Base-by-base conservation (phyloP, 2,113 vertebrate species). In the Gulo gulo region DNA sequence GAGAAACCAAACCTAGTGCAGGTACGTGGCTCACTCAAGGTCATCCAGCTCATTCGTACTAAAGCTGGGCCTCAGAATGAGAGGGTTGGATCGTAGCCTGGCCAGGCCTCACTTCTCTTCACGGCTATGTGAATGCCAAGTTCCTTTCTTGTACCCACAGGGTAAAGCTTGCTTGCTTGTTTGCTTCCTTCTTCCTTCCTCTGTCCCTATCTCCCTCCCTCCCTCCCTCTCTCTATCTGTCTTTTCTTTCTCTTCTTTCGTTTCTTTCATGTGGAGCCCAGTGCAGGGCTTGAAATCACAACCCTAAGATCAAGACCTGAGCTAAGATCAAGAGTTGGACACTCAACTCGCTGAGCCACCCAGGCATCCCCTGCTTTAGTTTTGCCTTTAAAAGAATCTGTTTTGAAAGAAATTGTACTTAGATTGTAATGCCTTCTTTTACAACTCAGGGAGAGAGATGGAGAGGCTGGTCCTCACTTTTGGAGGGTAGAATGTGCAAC, bases 141-240 rank as follows among this genome's bases (percentile, higher is more conserved):
- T n/a, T 93, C n/a, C 39, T 84, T 91, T 78, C 61, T 45, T 47
- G 4, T 4, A 52, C 50, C 36, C 36, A 52, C 15, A 21, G 18
- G 31, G 2, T 42, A 88, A 42, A 73, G 1, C 29, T 65, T 7
- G 8, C 14, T 67, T 34, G 1, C 63, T 34, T 16, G 3, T 31
- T 34, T 18, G 1, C 31, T n/a, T n/a, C 8, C 3, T n/a, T 4
- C 65, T n/a, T 67, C 16, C 65, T n/a, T 67, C 16, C 63, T 34
- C 15, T 0, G 1, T 18, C 7, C 0, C 15, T 4, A 3, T 8
- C 31, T n/a, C 7, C 6, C 29, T 65, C 13, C 5, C 12, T 15
- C 13, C 14, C 29, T 67, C 6, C 15, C 14, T 16, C 14, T 4
- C 10, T 61, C 29, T 65, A 1, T 13, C 13, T 34, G 15, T 34